Evolutionary conservation across 2,888 invertebrate species (phyloP).

Genomic region (Rotaria sp.): DNA sequence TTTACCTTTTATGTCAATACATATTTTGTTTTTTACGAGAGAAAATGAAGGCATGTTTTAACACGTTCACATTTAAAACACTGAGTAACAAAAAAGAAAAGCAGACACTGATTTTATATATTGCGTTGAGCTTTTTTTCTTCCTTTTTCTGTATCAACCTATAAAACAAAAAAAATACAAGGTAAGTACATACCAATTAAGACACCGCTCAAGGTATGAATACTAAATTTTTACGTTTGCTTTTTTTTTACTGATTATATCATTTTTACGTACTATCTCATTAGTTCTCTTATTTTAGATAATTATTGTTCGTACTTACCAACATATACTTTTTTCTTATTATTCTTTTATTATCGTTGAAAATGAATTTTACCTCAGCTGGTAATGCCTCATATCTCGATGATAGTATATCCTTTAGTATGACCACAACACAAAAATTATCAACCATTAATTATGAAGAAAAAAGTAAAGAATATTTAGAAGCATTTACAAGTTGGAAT

Average conservation of each 20-base stretch:
- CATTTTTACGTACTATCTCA: neutral
- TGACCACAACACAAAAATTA: neutral
- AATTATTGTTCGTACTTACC: neutral
- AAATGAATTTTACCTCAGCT: neutral
- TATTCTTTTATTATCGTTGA: neutral
- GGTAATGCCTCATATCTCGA: neutral
- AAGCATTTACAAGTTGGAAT: neutral
- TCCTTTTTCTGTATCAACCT: neutral
- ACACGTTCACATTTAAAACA: neutral
- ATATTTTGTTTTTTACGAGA: neutral
- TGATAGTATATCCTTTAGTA: neutral
- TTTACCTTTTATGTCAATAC: neutral
- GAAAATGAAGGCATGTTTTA: neutral
- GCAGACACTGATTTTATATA: neutral
- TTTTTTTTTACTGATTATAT: neutral
- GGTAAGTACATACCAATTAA: neutral
- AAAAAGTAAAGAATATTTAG: neutral
- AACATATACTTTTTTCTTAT: neutral
- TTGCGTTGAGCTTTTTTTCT: neutral
- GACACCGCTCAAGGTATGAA: neutral
- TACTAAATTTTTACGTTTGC: neutral
- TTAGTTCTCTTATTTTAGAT: neutral
- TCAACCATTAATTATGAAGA: neutral
- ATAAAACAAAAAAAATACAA: neutral
- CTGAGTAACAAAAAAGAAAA: neutral